Evolutionary conservation across 2,113 vertebrate species (phyloP).

Genomic region (Symphodus melops): DNA sequence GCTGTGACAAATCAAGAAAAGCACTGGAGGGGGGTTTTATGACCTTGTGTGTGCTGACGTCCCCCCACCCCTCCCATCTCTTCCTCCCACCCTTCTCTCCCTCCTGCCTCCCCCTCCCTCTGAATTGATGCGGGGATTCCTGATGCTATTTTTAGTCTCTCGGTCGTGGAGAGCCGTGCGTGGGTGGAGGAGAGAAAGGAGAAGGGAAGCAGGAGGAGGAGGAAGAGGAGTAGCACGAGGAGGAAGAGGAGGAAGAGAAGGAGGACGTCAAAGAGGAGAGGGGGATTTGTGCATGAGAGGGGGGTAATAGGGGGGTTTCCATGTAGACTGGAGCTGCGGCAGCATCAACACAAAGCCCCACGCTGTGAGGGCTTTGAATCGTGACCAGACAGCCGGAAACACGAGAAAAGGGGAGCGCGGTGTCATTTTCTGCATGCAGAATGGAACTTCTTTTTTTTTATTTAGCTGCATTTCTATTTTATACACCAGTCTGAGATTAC

Average conservation of each 20-base stretch:
- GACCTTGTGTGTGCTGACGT: constrained; percentile 79
- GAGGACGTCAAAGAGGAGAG: constrained; percentile 4
- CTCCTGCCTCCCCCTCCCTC: constrained; percentile 31
- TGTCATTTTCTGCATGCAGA: constrained; percentile 51
- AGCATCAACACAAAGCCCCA: constrained; percentile 64
- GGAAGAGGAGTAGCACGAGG: constrained; percentile 32
- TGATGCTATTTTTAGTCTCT: constrained; percentile 81
- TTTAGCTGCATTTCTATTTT: constrained; percentile 19
- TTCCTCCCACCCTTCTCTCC: not conserved
- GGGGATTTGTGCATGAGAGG: not conserved
- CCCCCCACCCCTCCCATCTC: constrained; percentile 12
- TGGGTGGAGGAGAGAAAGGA: constrained; percentile 75
- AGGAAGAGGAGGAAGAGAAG: constrained; percentile 9
- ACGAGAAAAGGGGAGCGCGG: constrained; percentile 53
- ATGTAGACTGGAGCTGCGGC: constrained; percentile 73
- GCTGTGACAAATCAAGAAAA: constrained; percentile 63
- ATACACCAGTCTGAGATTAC: constrained; percentile 10
- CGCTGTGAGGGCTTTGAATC: constrained; percentile 74
- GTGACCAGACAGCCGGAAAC: constrained; percentile 75
- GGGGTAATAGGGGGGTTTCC: constrained; percentile 65
- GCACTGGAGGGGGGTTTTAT: constrained; percentile 55
- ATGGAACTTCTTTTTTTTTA: constrained; percentile 56
- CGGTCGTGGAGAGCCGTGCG: constrained; percentile 76
- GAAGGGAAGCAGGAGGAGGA: constrained; percentile 17
- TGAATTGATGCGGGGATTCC: constrained; percentile 85